Base-by-base conservation (phyloP, 2,797 vertebrate genomes). In the Labroides dimidiatus region DNA sequence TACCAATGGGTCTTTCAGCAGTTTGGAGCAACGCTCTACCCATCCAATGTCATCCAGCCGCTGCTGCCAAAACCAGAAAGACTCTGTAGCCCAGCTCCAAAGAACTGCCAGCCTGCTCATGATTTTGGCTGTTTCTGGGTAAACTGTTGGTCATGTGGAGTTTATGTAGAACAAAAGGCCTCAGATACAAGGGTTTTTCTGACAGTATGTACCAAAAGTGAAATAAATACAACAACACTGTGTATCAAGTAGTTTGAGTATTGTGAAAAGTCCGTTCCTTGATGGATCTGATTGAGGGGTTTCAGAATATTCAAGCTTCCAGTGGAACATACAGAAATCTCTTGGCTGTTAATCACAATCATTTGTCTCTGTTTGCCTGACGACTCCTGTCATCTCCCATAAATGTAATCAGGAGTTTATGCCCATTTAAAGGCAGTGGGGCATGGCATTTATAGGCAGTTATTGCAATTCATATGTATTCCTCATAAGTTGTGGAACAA, bases 301-400 rank as follows among this genome's bases (percentile, higher is more conserved):
- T 50, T 54, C 42, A 39, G 21, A 45, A 49, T 10, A 21, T 69
- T 9, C 57, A 37, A 68, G 65, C 50, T 58, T 63, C 37, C 33
- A 61, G 37, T 24, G 48, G 45, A 65, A 68, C 65, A 82, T 56
- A 81, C 75, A 64, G 64, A 33, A 3, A n/a, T 24, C 52, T 60
- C 64, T 64, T 4, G 15, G 36, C 39, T 20, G 42, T 59, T 77
- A 78, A 87, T 83, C 72, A 67, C 58, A 45, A 47, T 16, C 27
- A 76, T 86, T 87, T 80, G 55, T 86, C 71, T 85, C 54, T 84
- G 71, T 75, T 78, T 80, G 53, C 55, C 77, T 83, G 64, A 81
- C 81, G 41, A 64, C 66, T 45, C 66, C 52, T 47, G 63, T 81
- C 72, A 86, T 75, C 80, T 58, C 69, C 39, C 67, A 24, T 78